A percentile compares a stretch with the other conserved stretches of the same genome.
Evolutionary conservation across 2,888 invertebrate species (phyloP).

Genomic region (Diadegma fenestrale): DNA sequence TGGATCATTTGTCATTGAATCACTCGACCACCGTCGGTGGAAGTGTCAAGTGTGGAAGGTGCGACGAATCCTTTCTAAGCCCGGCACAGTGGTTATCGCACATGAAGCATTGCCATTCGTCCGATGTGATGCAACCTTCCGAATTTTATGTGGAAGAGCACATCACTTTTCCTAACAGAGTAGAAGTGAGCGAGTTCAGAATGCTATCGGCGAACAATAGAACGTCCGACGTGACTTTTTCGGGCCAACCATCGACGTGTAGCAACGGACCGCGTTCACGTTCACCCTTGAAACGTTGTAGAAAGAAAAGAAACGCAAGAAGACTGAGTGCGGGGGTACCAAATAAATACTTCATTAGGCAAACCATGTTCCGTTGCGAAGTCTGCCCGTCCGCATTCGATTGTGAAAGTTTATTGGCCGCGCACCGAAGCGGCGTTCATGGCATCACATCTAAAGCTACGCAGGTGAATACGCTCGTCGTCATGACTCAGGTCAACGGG

Average conservation of each 20-base stretch:
- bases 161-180: background rate
- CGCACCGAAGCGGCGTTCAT: constrained; percentile 16
- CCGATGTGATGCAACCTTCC: constrained; percentile 30
- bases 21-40: constrained; percentile 54
- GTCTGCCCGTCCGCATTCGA: constrained; percentile 42
- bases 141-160: constrained; percentile 62
- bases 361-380: constrained; percentile 29
- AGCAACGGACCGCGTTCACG: background rate
- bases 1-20: constrained; percentile 68
- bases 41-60: constrained; percentile 64
- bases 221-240: constrained; percentile 2
- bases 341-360: background rate
- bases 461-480: background rate
- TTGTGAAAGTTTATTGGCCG: constrained; percentile 17
- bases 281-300: background rate
- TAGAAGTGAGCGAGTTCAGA: background rate
- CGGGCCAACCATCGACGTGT: background rate
- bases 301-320: background rate
- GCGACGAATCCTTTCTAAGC: constrained; percentile 66
- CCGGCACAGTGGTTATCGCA: constrained; percentile 68
- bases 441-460: background rate
- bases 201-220: constrained; percentile 37
- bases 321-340: background rate
- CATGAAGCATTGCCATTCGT: constrained; percentile 71
- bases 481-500: background rate